Evolutionary conservation across 2,888 invertebrate genomes (phyloP).

Genomic region (Ctena decussata): DNA sequence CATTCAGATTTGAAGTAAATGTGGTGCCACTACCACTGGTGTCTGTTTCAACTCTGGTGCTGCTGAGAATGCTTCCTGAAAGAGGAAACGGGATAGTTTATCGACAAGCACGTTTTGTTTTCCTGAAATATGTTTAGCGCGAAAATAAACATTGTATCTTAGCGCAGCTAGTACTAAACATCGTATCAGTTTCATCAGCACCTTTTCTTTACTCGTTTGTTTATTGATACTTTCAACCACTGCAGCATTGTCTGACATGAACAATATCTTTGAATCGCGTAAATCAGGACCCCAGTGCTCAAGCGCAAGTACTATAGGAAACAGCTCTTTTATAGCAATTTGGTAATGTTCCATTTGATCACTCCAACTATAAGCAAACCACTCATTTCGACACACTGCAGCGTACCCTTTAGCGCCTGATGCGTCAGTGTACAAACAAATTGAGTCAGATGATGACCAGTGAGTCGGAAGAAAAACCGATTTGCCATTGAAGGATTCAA

Average conservation of each 20-base stretch:
- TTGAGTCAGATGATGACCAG: conserved; percentile 19
- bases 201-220: conserved; percentile 20
- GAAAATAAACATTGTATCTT: conserved; percentile 19
- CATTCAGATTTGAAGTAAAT: not conserved
- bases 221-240: conserved; percentile 42
- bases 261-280: conserved; percentile 34
- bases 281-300: conserved; percentile 32
- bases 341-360: not conserved
- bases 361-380: conserved; percentile 36
- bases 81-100: conserved; percentile 27
- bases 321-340: conserved; percentile 40
- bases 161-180: conserved; percentile 25
- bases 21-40: not conserved
- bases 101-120: conserved; percentile 26
- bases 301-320: conserved; percentile 42
- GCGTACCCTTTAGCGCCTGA: conserved; percentile 28
- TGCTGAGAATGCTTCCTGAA: conserved; percentile 39
- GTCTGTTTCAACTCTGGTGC: conserved; percentile 32
- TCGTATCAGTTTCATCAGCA: conserved; percentile 34
- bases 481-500: not conserved
- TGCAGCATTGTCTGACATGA: conserved; percentile 41
- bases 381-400: conserved; percentile 23
- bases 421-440: conserved; percentile 32
- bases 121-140: conserved; percentile 40
- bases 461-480: not conserved